Evolutionary conservation across 2,113 vertebrate genomes (phyloP).

Genomic region (Phyllostomus hastatus): DNA sequence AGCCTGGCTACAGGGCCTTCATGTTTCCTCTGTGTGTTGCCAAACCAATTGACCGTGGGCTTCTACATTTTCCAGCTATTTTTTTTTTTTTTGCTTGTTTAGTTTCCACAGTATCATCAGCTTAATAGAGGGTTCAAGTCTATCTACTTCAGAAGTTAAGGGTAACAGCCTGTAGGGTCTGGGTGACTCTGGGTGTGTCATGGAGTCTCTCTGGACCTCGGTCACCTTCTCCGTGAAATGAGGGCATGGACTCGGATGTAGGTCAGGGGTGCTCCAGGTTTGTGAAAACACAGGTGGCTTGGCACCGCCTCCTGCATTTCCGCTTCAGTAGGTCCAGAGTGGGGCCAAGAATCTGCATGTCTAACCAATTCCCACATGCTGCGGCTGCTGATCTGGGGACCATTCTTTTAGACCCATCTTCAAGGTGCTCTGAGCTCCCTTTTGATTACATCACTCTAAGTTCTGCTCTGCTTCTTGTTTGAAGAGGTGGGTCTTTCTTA

Average conservation of each 20-base stretch:
- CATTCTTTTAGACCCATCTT: background rate
- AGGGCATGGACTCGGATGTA: background rate
- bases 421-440: background rate
- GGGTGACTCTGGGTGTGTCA: background rate
- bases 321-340: background rate
- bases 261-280: background rate
- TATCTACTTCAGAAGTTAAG: background rate
- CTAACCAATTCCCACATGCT: background rate
- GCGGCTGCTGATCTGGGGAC: background rate
- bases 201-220: accelerated
- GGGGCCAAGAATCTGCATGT: background rate
- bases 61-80: background rate
- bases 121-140: background rate
- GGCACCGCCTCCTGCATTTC: background rate
- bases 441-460: background rate
- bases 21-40: background rate
- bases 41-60: background rate
- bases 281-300: background rate
- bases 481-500: background rate
- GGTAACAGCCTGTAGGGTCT: background rate
- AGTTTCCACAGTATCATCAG: background rate
- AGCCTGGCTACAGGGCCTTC: background rate
- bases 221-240: background rate
- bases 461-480: background rate
- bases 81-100: background rate